Conservation (phyloP, 2,888 invertebrate genomes). For the Acleris laterana region DNA sequence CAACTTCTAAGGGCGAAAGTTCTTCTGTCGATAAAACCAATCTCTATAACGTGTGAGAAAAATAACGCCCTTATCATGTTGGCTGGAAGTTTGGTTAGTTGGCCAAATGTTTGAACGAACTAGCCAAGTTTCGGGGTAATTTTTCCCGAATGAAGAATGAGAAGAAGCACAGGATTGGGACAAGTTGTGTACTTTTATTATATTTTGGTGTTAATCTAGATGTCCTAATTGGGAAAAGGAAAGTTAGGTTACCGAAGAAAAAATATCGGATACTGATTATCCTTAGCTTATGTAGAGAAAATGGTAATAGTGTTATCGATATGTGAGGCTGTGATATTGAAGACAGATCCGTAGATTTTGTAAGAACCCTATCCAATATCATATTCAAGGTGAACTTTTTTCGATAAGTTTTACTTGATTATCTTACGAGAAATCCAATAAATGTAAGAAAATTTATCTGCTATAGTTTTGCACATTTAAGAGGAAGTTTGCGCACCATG, state of each 20-base stretch:
- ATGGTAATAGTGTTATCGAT: too few species aligned
- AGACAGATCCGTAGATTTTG: too few species aligned
- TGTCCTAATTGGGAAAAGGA: background rate
- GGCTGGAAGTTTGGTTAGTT: conserved; percentile 16
- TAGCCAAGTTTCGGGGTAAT: conserved; percentile 15
- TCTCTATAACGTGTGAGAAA: conserved; percentile 34
- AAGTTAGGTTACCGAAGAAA: background rate
- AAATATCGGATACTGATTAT: background rate
- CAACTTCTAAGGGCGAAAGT: conserved; percentile 30
- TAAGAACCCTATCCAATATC: too few species aligned
- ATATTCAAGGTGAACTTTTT: too few species aligned
- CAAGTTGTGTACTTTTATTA: background rate
- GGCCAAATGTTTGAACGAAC: conserved; percentile 31
- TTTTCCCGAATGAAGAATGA: conserved; percentile 13
- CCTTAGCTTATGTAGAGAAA: background rate
- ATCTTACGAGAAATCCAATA: too few species aligned
- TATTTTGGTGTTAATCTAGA: background rate
- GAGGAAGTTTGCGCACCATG: too few species aligned
- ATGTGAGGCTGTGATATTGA: too few species aligned
- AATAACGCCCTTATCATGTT: conserved; percentile 25
- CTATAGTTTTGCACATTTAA: too few species aligned
- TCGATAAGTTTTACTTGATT: too few species aligned
- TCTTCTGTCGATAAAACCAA: conserved; percentile 29
- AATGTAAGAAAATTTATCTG: too few species aligned
- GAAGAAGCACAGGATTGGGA: conserved; percentile 6